These are phyloP conservation scores for Esox niger DNA, from an alignment of 2,113 vertebrate species.

Conservation along the genomic window DNA sequence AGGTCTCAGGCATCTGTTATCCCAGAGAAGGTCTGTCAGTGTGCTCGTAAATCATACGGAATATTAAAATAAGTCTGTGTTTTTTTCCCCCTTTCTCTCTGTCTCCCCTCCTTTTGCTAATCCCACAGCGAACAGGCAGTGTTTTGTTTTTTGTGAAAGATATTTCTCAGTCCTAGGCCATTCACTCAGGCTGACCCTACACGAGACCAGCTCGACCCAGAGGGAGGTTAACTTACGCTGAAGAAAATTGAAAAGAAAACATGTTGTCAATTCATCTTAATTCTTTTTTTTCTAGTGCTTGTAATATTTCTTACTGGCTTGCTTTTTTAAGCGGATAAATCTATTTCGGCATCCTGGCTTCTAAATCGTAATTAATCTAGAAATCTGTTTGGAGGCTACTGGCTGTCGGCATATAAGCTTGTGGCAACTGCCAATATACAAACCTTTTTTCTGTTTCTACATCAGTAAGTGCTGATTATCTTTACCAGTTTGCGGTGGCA, in stretches of 20 bases:
- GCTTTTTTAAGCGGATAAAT: conserved; percentile 49
- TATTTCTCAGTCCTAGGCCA: conserved; percentile 31
- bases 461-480: background rate
- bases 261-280: conserved; percentile 35
- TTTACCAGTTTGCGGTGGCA: background rate
- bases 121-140: conserved; percentile 48
- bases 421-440: conserved; percentile 27
- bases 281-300: conserved; percentile 19
- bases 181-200: conserved; percentile 33
- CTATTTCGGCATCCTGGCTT: conserved; percentile 48
- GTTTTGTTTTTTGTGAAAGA: conserved; percentile 64
- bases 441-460: conserved; percentile 8
- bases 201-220: conserved; percentile 50
- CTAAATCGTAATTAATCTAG: conserved; percentile 47
- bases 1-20: conserved; percentile 46
- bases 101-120: background rate
- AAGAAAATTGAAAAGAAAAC: conserved; percentile 24
- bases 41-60: conserved; percentile 67
- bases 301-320: conserved; percentile 41
- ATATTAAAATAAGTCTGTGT: conserved; percentile 54
- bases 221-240: conserved; percentile 26
- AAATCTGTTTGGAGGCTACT: conserved; percentile 34
- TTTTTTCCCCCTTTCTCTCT: background rate
- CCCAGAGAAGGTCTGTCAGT: conserved; percentile 45
- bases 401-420: conserved; percentile 17